phyloP scores from a whole-genome alignment of 2,797 vertebrate species.

The Echeneis naucrates region DNA sequence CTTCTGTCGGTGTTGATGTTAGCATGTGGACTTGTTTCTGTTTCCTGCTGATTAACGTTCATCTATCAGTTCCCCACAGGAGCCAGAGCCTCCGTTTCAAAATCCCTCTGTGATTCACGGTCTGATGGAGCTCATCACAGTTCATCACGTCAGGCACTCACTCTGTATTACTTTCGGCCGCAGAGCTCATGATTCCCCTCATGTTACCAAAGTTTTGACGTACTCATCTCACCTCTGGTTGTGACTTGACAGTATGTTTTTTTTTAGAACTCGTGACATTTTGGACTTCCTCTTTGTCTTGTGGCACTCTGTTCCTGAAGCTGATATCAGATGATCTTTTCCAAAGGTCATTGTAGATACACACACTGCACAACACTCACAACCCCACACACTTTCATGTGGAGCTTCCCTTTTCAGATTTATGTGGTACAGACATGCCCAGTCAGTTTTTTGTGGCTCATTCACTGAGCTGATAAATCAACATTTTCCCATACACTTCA shows the following conservation, averaged over 20 bases:
- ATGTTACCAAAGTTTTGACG: background rate
- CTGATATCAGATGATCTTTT: slow-evolving; percentile 19
- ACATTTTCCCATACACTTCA: too few species aligned
- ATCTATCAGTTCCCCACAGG: too few species aligned
- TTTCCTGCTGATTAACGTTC: too few species aligned
- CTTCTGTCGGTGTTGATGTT: too few species aligned
- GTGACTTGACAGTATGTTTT: background rate
- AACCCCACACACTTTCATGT: background rate
- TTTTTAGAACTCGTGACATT: background rate
- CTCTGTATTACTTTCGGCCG: background rate
- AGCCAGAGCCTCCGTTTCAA: too few species aligned
- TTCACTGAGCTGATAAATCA: too few species aligned
- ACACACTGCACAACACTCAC: background rate
- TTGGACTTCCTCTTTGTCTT: background rate
- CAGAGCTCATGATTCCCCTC: background rate
- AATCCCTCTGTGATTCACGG: background rate
- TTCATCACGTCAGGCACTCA: background rate
- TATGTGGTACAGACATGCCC: background rate
- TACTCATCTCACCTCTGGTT: background rate
- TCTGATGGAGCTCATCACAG: background rate
- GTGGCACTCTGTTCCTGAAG: background rate
- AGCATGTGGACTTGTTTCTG: too few species aligned
- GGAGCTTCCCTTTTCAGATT: background rate
- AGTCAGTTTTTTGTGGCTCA: too few species aligned
- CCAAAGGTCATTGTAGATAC: slow-evolving; percentile 32